phyloP scores from a whole-genome alignment of 2,113 vertebrate genomes.

The Ptilorrhoa leucosticta region DNA sequence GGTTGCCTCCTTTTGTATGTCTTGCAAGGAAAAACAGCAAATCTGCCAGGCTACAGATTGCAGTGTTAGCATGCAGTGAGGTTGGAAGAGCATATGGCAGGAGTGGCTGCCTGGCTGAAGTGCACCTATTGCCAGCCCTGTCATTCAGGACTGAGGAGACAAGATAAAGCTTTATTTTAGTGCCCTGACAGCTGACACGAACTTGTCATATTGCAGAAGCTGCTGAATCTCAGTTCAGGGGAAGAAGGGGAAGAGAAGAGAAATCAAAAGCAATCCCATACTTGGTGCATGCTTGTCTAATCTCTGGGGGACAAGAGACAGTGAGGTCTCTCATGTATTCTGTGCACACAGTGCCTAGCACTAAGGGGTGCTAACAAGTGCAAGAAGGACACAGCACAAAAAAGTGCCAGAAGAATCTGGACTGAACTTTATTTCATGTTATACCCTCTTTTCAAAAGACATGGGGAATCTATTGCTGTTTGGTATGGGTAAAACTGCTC shows the following conservation, averaged over 20 bases:
- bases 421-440: not conserved
- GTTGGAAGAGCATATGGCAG: conserved; percentile 43
- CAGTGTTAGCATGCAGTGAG: conserved; percentile 4
- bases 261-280: not conserved
- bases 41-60: conserved; percentile 35
- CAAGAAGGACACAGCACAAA: not conserved
- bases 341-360: not conserved
- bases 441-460: not conserved
- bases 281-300: not conserved
- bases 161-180: conserved; percentile 40
- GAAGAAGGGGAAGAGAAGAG: not conserved
- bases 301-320: not conserved
- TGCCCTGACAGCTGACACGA: conserved; percentile 15
- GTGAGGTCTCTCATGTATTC: not conserved
- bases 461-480: not conserved
- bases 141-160: not conserved
- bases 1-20: not conserved
- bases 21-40: conserved; percentile 46
- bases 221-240: not conserved
- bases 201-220: not conserved
- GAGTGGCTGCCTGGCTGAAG: conserved; percentile 12
- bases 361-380: not conserved
- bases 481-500: not conserved
- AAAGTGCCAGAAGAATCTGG: not conserved
- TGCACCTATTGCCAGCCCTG: conserved; percentile 9